A percentile compares a stretch with the other conserved stretches of the same genome.
phyloP scores from a whole-genome alignment of 2,888 invertebrate species.

The Epistrophe eligans region DNA sequence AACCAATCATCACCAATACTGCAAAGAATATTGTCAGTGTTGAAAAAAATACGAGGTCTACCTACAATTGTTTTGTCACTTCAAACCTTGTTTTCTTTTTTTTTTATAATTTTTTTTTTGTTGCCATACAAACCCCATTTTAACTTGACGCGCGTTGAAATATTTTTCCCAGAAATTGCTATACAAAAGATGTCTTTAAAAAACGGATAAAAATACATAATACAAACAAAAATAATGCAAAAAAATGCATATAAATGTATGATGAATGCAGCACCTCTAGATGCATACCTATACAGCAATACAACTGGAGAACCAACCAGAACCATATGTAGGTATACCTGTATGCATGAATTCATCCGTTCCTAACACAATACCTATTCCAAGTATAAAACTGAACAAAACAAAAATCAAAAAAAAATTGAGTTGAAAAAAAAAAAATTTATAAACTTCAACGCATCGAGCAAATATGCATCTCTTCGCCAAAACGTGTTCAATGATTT shows the following conservation, averaged over 20 bases:
- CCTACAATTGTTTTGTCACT: conserved; percentile 25
- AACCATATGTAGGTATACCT: conserved; percentile 26
- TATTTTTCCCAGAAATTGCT: conserved; percentile 30
- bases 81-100: conserved; percentile 13
- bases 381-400: conserved; percentile 18
- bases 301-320: background rate
- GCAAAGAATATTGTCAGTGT: conserved; percentile 8
- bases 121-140: conserved; percentile 5
- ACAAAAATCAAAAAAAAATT: conserved; percentile 30
- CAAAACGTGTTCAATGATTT: conserved; percentile 75
- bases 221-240: too few relatives aligned
- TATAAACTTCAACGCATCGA: conserved; percentile 51
- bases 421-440: conserved; percentile 2
- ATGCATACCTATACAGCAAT: background rate
- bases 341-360: conserved; percentile 65
- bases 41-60: background rate
- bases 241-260: too few relatives aligned
- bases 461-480: conserved; percentile 63
- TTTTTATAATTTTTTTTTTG: background rate
- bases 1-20: conserved; percentile 18
- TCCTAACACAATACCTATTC: conserved; percentile 52
- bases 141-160: conserved; percentile 21
- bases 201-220: conserved; percentile 15
- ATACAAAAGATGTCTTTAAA: conserved; percentile 28
- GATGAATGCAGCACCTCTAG: too few relatives aligned